A percentile compares a stretch with the other conserved stretches of the same genome.
Conservation (phyloP, 2,797 vertebrate species). For the Trematomus bernacchii region DNA sequence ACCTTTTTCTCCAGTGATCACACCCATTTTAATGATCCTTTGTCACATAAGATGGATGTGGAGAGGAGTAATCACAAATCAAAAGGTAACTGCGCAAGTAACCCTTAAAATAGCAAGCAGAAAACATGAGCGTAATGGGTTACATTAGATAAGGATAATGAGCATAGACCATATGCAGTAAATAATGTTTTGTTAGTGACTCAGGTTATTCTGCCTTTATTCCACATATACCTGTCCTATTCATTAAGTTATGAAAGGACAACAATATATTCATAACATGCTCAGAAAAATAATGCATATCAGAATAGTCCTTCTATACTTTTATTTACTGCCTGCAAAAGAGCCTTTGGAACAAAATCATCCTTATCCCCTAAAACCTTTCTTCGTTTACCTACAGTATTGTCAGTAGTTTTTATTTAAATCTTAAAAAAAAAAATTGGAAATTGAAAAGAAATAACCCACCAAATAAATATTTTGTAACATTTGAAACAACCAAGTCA, state of each 20-base stretch:
- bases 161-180: constrained; percentile 12
- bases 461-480: no score
- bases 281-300: no score
- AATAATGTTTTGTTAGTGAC: background rate
- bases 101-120: background rate
- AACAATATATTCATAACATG: no score
- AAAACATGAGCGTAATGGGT: background rate
- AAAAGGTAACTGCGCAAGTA: background rate
- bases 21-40: constrained; percentile 29
- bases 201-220: background rate
- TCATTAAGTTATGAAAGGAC: no score
- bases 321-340: background rate
- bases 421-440: background rate
- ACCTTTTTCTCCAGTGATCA: constrained; percentile 38
- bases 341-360: background rate
- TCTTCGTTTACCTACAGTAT: background rate
- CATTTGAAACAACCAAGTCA: background rate
- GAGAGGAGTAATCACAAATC: constrained; percentile 2
- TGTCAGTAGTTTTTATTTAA: background rate
- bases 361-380: background rate
- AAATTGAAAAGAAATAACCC: no score
- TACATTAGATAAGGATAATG: background rate
- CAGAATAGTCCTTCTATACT: background rate
- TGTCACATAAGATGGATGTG: constrained; percentile 4
- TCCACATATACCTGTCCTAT: background rate